Conservation (phyloP, 2,888 invertebrate genomes). For the Carabus problematicus region DNA sequence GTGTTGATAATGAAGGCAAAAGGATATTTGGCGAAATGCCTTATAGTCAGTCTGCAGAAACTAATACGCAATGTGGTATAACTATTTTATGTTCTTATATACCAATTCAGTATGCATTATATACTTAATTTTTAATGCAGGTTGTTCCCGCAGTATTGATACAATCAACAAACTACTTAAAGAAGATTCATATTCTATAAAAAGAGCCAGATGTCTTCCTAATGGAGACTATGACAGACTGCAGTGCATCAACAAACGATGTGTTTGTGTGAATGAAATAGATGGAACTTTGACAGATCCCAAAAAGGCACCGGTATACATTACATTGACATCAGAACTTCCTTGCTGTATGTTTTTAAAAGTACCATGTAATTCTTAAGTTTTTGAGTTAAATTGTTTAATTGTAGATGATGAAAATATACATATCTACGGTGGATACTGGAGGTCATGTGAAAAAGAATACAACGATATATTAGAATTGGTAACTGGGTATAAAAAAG, state of each 20-base stretch:
- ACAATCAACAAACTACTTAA: slow-evolving; percentile 60
- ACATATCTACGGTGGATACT: slow-evolving; percentile 56
- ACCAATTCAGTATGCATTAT: neutral
- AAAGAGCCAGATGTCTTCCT: slow-evolving; percentile 65
- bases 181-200: slow-evolving; percentile 53
- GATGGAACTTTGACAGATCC: slow-evolving; percentile 62
- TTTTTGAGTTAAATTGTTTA: neutral
- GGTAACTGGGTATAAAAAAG: slow-evolving; percentile 51
- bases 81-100: neutral
- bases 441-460: slow-evolving; percentile 57
- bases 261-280: slow-evolving; percentile 67
- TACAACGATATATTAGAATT: slow-evolving; percentile 52
- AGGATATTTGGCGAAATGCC: slow-evolving; percentile 72
- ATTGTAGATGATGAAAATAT: slow-evolving; percentile 55
- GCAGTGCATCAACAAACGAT: slow-evolving; percentile 67
- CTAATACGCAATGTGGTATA: slow-evolving; percentile 61
- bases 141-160: slow-evolving; percentile 66
- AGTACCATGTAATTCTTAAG: neutral
- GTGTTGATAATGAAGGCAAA: slow-evolving; percentile 66
- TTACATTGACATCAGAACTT: slow-evolving; percentile 53
- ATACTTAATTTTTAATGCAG: slow-evolving; percentile 54
- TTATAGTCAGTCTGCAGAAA: slow-evolving; percentile 45
- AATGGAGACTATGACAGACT: slow-evolving; percentile 73
- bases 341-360: slow-evolving; percentile 57
- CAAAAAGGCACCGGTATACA: slow-evolving; percentile 50